Percentiles rank a stretch among this genome's conserved stretches.
phyloP scores from a whole-genome alignment of 2,888 invertebrate genomes.

The Drosophila helvetica region DNA sequence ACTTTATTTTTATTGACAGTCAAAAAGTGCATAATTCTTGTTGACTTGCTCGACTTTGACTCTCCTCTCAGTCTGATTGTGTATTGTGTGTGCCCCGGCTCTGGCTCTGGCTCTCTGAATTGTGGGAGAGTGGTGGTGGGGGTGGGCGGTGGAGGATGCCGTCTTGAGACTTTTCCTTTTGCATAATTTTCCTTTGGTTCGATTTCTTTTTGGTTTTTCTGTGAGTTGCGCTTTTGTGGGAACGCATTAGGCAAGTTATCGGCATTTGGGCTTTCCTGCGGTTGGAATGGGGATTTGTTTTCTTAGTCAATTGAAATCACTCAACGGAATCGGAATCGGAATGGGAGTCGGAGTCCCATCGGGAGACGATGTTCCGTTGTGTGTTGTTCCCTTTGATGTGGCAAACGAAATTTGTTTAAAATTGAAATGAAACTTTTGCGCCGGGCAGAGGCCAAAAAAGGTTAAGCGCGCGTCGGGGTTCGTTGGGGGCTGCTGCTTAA shows the following conservation, averaged over 20 bases:
- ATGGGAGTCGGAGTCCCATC: too few species aligned
- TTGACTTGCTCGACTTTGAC: slow-evolving; percentile 46
- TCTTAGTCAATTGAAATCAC: slow-evolving; percentile 79
- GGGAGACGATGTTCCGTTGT: slow-evolving; percentile 48
- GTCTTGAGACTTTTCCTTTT: slow-evolving; percentile 67
- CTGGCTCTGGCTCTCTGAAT: too few species aligned
- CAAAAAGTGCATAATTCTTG: slow-evolving; percentile 76
- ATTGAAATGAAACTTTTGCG: slow-evolving; percentile 62
- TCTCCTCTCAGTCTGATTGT: slow-evolving; percentile 23
- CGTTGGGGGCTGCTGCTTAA: slow-evolving; percentile 48
- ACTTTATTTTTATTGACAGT: slow-evolving; percentile 80
- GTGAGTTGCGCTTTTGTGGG: slow-evolving; percentile 73
- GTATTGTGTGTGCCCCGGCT: slow-evolving; percentile 5
- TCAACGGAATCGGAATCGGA: slow-evolving; percentile 41
- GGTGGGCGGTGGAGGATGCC: not conserved
- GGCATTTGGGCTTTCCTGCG: slow-evolving; percentile 4
- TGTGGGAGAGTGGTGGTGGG: too few species aligned
- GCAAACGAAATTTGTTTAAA: slow-evolving; percentile 61
- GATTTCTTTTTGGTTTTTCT: slow-evolving; percentile 27
- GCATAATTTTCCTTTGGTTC: slow-evolving; percentile 61
- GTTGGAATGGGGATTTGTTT: slow-evolving; percentile 61
- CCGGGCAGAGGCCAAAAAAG: slow-evolving; percentile 59
- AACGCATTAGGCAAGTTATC: slow-evolving; percentile 60
- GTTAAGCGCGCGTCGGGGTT: slow-evolving; percentile 52
- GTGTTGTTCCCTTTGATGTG: slow-evolving; percentile 72